Base-by-base conservation (phyloP, 2,888 invertebrate species). In the Tetrapedia diversipes region DNA sequence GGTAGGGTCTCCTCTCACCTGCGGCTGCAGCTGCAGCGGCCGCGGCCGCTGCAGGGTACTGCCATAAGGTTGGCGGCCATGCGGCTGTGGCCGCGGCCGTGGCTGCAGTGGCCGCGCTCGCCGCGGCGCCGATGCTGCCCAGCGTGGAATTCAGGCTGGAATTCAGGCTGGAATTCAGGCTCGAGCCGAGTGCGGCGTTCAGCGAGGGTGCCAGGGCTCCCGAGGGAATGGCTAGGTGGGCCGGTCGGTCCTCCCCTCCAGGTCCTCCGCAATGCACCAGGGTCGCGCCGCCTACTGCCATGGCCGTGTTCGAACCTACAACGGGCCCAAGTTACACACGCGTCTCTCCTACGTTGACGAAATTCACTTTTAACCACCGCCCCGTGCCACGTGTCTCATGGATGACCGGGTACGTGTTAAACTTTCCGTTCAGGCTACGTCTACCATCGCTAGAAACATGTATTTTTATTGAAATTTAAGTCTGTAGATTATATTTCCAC, bases 191-290 rank as follows among this genome's bases (percentile, higher is more conserved):
- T 86, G 95, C 92, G 88, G 93, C 91, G 89, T 93, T 92, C 87
- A 92, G 90, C 84, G 93, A 86, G 92, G 92, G 89, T 83, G 89
- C 81, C 81, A 87, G 80, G 34, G 85, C 80, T 61, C 74, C 81
- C 77, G 93, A 93, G 90, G 88, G 92, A 89, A 93, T 92, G 88
- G 93, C 90, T 91, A 93, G 92, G 88, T 92, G 92, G 84, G 93
- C 92, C 86, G 93, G 91, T 88, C 92, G 92, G 78, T 92, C 92
- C 90, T 93, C 93, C 92, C 94, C 91, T 89, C 95, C 94, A 81
- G 94, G 94, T 89, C 94, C 93, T 89, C 94, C 93, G 92, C 95
- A 95, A 85, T 95, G 93, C 90, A 95, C 92, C 90, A 95, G 92
- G 85, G 95, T 93, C 67, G 93, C 92, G 86, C 93, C 94, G 93